Percentiles rank a stretch among this genome's conserved stretches.
Conservation (phyloP, 30 jellyfish, hydroid and myxozoan genomes). For the Cassiopea xamachana region DNA sequence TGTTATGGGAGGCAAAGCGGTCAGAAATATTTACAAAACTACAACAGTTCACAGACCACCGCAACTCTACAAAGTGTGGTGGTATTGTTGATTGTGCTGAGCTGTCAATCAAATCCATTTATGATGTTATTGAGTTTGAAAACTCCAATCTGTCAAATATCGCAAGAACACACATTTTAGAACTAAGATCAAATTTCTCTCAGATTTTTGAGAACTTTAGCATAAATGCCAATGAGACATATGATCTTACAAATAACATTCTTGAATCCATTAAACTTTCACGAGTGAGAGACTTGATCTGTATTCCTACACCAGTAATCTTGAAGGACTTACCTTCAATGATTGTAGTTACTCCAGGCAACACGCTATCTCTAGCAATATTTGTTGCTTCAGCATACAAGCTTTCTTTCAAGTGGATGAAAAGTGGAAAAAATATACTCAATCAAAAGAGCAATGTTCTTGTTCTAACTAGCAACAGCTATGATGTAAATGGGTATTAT, state of each 20-base stretch:
- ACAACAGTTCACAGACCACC: slow-evolving; percentile 33
- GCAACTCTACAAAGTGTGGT: slow-evolving; percentile 41
- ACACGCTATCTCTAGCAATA: slow-evolving; percentile 2
- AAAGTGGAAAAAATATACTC: slow-evolving; percentile 20
- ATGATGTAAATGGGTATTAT: slow-evolving; percentile 32
- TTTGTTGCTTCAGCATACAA: slow-evolving; percentile 12
- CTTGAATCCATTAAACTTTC: slow-evolving; percentile 10
- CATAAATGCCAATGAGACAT: slow-evolving; percentile 7
- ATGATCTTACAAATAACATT: not conserved
- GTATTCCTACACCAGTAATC: slow-evolving; percentile 60
- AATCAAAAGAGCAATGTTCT: not conserved
- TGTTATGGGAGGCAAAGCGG: slow-evolving; percentile 45
- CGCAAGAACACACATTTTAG: slow-evolving; percentile 25
- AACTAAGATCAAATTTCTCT: slow-evolving; percentile 20
- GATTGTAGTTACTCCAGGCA: slow-evolving; percentile 3
- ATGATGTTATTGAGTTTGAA: slow-evolving; percentile 37
- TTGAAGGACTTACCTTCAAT: slow-evolving; percentile 32
- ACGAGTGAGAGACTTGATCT: slow-evolving; percentile 19
- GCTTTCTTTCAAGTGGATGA: slow-evolving; percentile 46
- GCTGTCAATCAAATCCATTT: slow-evolving; percentile 5
- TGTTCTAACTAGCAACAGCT: not conserved
- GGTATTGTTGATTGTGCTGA: slow-evolving; percentile 62
- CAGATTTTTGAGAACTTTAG: slow-evolving; percentile 25
- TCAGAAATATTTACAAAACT: slow-evolving; percentile 19
- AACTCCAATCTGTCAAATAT: slow-evolving; percentile 18